phyloP scores from a whole-genome alignment of 1,140 invertebrate species.

The Brachionus calyciflorus region DNA sequence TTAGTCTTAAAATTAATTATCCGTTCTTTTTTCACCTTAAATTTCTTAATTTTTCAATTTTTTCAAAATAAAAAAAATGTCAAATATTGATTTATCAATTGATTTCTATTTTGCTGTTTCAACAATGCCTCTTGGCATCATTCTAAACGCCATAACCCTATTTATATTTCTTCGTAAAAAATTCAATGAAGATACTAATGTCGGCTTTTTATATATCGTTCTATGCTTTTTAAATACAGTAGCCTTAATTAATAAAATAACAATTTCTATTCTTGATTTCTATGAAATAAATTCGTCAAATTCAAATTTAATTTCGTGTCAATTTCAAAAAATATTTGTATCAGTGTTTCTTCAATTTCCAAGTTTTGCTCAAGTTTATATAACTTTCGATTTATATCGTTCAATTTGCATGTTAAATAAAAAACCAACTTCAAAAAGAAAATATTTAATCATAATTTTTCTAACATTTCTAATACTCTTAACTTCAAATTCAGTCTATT shows the following conservation, averaged over 20 bases:
- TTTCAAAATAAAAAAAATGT: too few species aligned
- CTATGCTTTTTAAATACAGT: neutral
- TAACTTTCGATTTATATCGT: conserved; percentile 1
- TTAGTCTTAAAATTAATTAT: too few species aligned
- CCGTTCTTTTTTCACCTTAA: too few species aligned
- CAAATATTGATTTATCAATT: too few species aligned
- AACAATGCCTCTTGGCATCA: neutral
- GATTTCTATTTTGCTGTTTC: conserved; percentile 10
- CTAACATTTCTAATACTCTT: neutral
- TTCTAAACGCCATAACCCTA: neutral
- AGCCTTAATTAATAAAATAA: neutral
- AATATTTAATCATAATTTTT: neutral
- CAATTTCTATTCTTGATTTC: neutral
- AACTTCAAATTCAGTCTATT: neutral
- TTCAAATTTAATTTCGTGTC: neutral
- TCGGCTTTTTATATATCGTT: conserved; percentile 26
- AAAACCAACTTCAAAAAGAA: neutral
- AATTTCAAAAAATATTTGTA: neutral
- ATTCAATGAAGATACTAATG: conserved; percentile 16
- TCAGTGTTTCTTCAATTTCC: neutral
- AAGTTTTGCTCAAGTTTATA: neutral
- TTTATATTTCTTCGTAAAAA: neutral
- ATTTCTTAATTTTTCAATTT: too few species aligned
- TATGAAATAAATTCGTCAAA: neutral
- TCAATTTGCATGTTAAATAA: neutral